Conservation (phyloP, 2,888 invertebrate genomes). For the Cheilosia vernalis region DNA sequence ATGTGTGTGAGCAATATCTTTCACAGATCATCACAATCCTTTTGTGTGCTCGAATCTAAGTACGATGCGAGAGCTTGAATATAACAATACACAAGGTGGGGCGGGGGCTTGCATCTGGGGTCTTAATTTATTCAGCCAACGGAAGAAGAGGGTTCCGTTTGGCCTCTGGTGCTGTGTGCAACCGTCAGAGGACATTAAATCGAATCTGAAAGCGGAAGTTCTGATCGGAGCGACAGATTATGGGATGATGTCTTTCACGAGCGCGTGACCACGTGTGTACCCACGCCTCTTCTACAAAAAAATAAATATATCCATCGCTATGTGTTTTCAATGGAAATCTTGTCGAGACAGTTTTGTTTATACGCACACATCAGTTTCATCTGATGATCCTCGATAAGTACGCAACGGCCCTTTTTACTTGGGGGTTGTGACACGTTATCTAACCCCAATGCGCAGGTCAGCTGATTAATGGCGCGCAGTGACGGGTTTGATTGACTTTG, state of each 20-base stretch:
- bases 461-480: conserved; percentile 63
- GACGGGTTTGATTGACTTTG: conserved; percentile 46
- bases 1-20: conserved; percentile 32
- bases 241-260: conserved; percentile 50
- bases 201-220: conserved; percentile 69
- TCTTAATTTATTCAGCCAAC: conserved; percentile 69
- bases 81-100: conserved; percentile 50
- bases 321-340: conserved; percentile 43
- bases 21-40: conserved; percentile 64
- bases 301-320: conserved; percentile 45
- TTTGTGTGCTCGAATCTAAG: conserved; percentile 62
- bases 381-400: conserved; percentile 41
- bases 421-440: background rate
- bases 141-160: conserved; percentile 54
- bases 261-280: conserved; percentile 68
- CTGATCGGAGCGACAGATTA: conserved; percentile 59
- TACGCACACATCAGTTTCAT: background rate
- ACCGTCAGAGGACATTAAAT: conserved; percentile 56
- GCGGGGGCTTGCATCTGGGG: conserved; percentile 27
- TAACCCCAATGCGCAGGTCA: background rate
- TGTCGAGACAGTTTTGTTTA: background rate
- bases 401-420: background rate
- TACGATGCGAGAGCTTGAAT: conserved; percentile 66
- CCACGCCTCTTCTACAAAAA: conserved; percentile 54
- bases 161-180: conserved; percentile 4